phyloP scores from a whole-genome alignment of 2,113 vertebrate genomes.

The Alethe diademata region DNA sequence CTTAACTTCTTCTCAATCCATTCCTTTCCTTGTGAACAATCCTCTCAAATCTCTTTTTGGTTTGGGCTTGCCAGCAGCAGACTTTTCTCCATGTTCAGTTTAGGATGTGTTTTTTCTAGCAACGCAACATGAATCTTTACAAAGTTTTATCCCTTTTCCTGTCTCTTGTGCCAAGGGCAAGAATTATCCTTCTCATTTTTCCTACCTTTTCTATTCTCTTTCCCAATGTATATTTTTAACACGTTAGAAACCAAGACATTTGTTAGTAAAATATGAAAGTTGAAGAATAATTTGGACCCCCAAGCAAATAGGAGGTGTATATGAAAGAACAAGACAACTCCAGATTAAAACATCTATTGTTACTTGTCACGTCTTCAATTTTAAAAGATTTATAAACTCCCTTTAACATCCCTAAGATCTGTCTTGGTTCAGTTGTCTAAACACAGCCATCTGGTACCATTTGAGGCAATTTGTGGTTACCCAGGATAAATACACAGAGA shows the following conservation, averaged over 20 bases:
- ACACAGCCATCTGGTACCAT: not conserved
- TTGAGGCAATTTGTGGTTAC: not conserved
- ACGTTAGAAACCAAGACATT: not conserved
- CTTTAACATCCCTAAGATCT: not conserved
- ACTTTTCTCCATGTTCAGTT: not conserved
- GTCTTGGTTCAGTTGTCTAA: not conserved
- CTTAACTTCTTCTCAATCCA: not conserved
- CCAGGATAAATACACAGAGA: not conserved
- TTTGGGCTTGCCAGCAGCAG: not conserved
- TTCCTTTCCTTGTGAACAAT: not conserved
- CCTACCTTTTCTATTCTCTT: not conserved
- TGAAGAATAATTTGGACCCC: not conserved
- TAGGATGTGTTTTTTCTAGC: not conserved
- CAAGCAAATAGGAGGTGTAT: not conserved
- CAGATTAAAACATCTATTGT: not conserved
- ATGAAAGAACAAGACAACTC: not conserved
- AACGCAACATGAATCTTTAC: rapidly evolving
- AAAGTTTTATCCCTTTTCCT: not conserved
- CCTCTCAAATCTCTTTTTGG: not conserved
- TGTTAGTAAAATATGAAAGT: not conserved
- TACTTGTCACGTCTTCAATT: not conserved
- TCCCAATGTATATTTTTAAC: not conserved
- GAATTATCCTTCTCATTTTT: not conserved
- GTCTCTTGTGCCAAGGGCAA: not conserved
- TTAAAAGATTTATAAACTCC: not conserved